Base-by-base conservation (phyloP, 2,113 vertebrate species). In the Atractosteus spatula region DNA sequence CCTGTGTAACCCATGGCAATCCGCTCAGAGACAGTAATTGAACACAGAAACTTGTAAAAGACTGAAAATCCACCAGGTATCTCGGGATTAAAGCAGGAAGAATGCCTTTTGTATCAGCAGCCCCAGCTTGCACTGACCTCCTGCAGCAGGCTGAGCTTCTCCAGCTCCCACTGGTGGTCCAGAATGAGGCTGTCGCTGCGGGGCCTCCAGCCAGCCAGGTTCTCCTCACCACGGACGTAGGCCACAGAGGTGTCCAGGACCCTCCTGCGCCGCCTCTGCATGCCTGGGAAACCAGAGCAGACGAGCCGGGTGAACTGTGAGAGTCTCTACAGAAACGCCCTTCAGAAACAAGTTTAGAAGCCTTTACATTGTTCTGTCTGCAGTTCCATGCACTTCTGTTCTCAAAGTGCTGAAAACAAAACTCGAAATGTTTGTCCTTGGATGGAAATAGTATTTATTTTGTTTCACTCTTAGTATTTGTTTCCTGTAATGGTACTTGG, bases 91-190 rank as follows among this genome's bases (percentile, higher is more conserved):
- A 51, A 51, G 57, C 1, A 4, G 13, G 5, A 59, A 59, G 57
- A 6, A 59, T n/a, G 2, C 3, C 14, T 11, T 59, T 2, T 7
- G 16, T 7, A 68, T 55, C 14, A 42, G 16, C 17, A 65, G 14
- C 3, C 13, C 45, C 16, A 55, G 3, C 68, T 11, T 3, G 55
- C 8, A 11, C 80, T 71, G 81, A 98, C 97, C 83, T 98, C 97
- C 79, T 98, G 96, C 72, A 99, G 91, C 5, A 98, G 93, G 77
- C 96, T 98, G 80, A 99, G 94, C 74, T 98, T 99, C 85, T 99
- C 96, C 86, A 99, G 86, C 83, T 98, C 96, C 97, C 97, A 97
- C 77, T 97, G 96, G 86, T 98, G 97, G 81, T 98, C 96, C 51
- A 98, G 85, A 83, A 99, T 99, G 79, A 99, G 94, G 85, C 97